phyloP scores from a whole-genome alignment of 2,113 vertebrate species.

The Rafetus swinhoei region DNA sequence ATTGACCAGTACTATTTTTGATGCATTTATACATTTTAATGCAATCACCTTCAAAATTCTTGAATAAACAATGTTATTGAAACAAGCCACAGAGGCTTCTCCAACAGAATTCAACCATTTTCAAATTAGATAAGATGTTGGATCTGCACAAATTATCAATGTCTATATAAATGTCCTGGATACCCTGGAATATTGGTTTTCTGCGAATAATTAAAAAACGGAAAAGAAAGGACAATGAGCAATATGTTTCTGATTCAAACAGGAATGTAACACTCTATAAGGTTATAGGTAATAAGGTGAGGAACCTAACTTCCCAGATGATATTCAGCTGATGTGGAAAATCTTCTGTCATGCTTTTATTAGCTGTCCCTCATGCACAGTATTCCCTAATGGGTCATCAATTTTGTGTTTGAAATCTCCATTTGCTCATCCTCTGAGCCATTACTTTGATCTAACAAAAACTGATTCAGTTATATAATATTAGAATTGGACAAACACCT shows the following conservation, averaged over 20 bases:
- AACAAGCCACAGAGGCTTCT: neutral
- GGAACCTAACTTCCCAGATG: neutral
- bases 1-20: neutral
- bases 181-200: neutral
- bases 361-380: neutral
- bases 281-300: neutral
- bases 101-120: neutral
- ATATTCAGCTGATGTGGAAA: neutral
- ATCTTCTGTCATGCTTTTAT: neutral
- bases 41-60: neutral
- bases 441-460: conserved; percentile 25
- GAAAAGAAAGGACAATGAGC: neutral
- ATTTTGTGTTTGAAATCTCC: conserved; percentile 8
- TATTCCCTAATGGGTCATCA: neutral
- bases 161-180: accelerated
- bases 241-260: neutral
- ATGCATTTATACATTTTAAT: neutral
- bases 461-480: neutral
- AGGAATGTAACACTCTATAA: neutral
- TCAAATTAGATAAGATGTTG: neutral
- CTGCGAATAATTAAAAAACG: neutral
- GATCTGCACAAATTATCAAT: neutral
- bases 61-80: neutral
- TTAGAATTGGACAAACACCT: neutral
- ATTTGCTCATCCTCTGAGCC: neutral